Percentiles rank a stretch among this genome's conserved stretches.
Evolutionary conservation across 1,140 invertebrate species (phyloP).

Genomic region (Habropoda laboriosa): DNA sequence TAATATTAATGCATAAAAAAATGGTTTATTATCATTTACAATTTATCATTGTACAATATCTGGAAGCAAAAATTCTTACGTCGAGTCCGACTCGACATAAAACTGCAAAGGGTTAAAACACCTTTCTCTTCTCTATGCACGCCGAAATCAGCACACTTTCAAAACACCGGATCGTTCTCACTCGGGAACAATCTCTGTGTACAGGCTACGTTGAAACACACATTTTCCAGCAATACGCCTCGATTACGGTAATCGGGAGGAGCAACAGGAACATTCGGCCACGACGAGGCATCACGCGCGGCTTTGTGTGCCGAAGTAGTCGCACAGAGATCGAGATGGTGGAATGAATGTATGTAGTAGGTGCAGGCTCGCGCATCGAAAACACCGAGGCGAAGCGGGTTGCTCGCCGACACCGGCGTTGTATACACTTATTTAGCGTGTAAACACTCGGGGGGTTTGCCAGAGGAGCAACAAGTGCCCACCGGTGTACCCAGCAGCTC

Average conservation of each 20-base stretch:
- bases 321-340: conserved; percentile 9
- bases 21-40: no score
- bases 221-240: background rate
- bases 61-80: no score
- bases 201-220: background rate
- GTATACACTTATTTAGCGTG: conserved; percentile 73
- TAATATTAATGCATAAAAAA: no score
- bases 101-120: no score
- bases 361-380: conserved; percentile 31
- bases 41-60: no score
- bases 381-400: conserved; percentile 36
- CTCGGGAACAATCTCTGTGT: background rate
- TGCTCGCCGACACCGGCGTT: conserved; percentile 51
- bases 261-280: conserved; percentile 15
- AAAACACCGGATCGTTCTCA: no score
- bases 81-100: no score
- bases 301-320: background rate
- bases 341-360: background rate
- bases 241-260: background rate
- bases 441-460: conserved; percentile 71
- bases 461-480: conserved; percentile 75
- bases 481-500: conserved; percentile 52
- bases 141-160: background rate
- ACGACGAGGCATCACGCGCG: background rate
- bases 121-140: no score